Percentiles rank a stretch among this genome's conserved stretches.
phyloP scores from a whole-genome alignment of 2,888 invertebrate genomes.

The Hirtodrosophila duncani region DNA sequence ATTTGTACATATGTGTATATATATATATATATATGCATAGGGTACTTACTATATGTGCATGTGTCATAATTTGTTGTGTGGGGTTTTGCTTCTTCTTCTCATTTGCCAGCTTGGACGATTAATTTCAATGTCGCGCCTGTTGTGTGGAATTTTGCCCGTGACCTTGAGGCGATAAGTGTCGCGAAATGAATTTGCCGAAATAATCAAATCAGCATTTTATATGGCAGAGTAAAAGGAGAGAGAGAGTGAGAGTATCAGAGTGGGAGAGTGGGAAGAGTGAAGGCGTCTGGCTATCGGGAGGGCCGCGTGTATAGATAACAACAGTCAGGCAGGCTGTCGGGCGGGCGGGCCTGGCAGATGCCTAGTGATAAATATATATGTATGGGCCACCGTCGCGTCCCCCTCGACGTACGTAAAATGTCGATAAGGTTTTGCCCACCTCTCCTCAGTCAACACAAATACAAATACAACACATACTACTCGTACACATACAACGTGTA shows the following conservation, averaged over 20 bases:
- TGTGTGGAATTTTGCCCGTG: constrained; percentile 68
- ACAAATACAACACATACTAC: no score
- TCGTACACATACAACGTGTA: no score
- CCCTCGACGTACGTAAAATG: not conserved
- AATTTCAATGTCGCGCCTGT: constrained; percentile 65
- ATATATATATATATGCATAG: not conserved
- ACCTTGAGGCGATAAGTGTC: constrained; percentile 74
- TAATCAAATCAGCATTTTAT: constrained; percentile 54
- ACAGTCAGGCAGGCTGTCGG: constrained; percentile 8
- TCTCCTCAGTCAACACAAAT: no score
- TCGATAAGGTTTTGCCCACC: no score
- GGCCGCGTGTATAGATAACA: constrained; percentile 53
- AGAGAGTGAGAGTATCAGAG: not conserved
- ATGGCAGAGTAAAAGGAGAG: not conserved
- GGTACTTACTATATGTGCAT: not conserved
- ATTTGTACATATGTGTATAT: not conserved
- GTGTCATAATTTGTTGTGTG: not conserved
- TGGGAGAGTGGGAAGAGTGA: not conserved
- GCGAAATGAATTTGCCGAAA: constrained; percentile 68
- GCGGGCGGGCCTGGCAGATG: constrained; percentile 37
- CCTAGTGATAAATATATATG: constrained; percentile 26
- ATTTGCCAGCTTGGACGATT: constrained; percentile 37
- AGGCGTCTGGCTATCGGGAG: constrained; percentile 27
- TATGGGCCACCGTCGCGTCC: not conserved
- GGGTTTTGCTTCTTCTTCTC: constrained; percentile 8